Evolutionary conservation across 1,140 invertebrate species (phyloP).

Genomic region (Gyrodactylus salaris): DNA sequence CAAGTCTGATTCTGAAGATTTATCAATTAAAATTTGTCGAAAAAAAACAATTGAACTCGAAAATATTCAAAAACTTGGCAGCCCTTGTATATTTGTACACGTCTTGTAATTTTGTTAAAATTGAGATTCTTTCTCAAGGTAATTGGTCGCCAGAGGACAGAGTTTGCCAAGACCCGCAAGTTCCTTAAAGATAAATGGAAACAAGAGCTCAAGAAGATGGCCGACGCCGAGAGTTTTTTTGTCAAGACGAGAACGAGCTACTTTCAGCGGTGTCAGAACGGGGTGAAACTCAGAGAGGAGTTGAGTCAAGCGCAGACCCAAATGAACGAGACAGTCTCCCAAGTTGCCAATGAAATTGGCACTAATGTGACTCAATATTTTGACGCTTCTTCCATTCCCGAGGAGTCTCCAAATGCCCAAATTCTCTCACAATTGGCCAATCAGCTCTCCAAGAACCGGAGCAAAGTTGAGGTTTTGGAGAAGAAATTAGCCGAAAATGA

Average conservation of each 20-base stretch:
- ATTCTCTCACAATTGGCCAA: not conserved
- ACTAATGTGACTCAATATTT: not conserved
- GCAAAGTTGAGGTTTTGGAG: constrained; percentile 2
- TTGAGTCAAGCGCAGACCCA: not conserved
- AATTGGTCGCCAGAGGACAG: constrained; percentile 1
- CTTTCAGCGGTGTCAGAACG: constrained; percentile 2
- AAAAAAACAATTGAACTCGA: no score
- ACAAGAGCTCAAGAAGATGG: not conserved
- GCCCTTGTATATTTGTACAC: not conserved
- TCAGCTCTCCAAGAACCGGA: not conserved
- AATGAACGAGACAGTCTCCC: not conserved
- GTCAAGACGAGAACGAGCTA: not conserved
- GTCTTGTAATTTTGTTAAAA: not conserved
- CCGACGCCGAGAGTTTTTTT: not conserved
- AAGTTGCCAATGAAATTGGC: not conserved
- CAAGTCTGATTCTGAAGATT: no score
- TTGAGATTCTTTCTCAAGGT: not conserved
- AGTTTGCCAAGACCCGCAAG: constrained; percentile 1
- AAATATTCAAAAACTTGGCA: no score
- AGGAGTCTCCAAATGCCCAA: not conserved
- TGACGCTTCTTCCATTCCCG: not conserved
- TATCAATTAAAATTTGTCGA: no score
- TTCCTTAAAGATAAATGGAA: constrained; percentile 4
- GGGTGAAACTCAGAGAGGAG: constrained; percentile 1
- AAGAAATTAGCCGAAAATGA: constrained; percentile 5